Evolutionary conservation across 2,888 invertebrate species (phyloP).

Genomic region (Drosophila kokeensis): DNA sequence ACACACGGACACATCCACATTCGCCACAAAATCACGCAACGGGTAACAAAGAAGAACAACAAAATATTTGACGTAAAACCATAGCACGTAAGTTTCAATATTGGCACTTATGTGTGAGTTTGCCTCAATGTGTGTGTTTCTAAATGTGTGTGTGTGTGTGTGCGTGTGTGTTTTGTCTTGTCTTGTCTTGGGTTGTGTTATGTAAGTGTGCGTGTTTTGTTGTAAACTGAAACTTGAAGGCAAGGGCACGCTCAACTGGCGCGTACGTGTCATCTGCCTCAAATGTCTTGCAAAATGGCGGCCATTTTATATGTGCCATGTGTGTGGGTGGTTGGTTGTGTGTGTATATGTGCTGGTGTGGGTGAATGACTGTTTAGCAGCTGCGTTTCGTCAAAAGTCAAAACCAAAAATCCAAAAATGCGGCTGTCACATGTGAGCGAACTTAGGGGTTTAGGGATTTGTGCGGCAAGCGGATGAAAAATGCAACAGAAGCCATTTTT

Average conservation of each 20-base stretch:
- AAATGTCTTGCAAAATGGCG: conserved; percentile 72
- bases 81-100: conserved; percentile 64
- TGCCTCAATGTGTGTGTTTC: neutral
- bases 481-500: conserved; percentile 75
- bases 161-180: conserved; percentile 16
- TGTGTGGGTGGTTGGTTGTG: neutral
- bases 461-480: conserved; percentile 44
- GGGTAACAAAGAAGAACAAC: conserved; percentile 15
- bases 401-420: conserved; percentile 57
- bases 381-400: conserved; percentile 67
- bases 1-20: neutral
- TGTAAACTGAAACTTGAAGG: conserved; percentile 50
- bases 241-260: conserved; percentile 37
- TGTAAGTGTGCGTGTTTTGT: conserved; percentile 24
- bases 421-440: conserved; percentile 28
- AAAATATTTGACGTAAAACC: conserved; percentile 73
- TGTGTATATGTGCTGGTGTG: conserved; percentile 7
- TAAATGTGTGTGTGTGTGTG: neutral
- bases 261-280: conserved; percentile 68
- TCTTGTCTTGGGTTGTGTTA: conserved; percentile 1
- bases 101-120: conserved; percentile 42
- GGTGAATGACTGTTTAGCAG: conserved; percentile 53
- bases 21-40: conserved; percentile 47
- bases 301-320: conserved; percentile 35
- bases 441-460: neutral